Base-by-base conservation (phyloP, 2,888 invertebrate genomes). In the Agriopis leucophaearia region DNA sequence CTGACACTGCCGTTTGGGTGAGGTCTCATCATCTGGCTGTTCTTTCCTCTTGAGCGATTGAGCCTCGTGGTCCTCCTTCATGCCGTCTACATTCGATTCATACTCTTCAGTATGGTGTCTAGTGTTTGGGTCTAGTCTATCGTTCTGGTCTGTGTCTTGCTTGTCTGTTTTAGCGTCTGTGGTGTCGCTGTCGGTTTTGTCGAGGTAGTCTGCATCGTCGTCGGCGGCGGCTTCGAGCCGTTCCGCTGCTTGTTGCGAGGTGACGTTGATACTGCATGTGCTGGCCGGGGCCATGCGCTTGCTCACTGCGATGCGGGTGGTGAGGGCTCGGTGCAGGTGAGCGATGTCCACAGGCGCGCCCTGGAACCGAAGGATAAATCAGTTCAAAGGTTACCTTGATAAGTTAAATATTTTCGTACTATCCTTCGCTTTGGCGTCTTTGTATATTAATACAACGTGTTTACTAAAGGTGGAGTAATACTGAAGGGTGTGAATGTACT, bases 1-100 rank as follows among this genome's bases (percentile, higher is more conserved):
- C 38, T 90, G 88, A 79, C 93, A 91, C 83, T 87, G 93, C 91
- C 92, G 89, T 83, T 94, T 94, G 40, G 90, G 87, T n/a, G 89
- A 84, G 0, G 86, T 86, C 69, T 88, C 88, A 36, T 88, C 88
- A 15, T 85, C 87, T 9, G 76, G 79, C 6, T 89, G 86, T 71
- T 92, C 93, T 87, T 85, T 92, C 80, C 88, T 74, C 57, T 90
- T 93, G 70, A 88, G 80, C 38, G 83, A 74, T 79, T 86, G 91
- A 61, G 78, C 66, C 78, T 94, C 78, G 69, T 82, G 74, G 12
- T 82, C 82, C 27, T 82, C 76, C 18, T 77, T 75, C 71, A 82
- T 78, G 55, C 84, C 82, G 40, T 87, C 85, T 58, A 84, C 83
- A 55, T 81, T 78, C 38, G 82, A 78, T 75, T 84, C 78, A 36